Evolutionary conservation across 2,113 vertebrate species (phyloP), one percentile per base, ranked within the genome.

Genomic region (Cyanoderma ruficeps): DNA sequence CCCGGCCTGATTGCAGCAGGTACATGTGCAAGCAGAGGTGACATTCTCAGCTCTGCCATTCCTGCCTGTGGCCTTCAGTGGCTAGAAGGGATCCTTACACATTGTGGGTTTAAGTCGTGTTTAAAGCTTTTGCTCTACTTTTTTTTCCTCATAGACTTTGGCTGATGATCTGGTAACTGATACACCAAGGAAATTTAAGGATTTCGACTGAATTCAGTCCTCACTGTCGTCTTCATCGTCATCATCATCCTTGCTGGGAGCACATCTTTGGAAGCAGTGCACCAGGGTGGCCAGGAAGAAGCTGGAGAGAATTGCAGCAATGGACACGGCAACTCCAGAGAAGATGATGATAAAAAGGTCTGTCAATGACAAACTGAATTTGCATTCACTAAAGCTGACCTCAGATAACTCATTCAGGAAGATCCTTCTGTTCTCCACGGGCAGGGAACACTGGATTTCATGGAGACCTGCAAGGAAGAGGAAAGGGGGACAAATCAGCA

Each of bases 311-410:
- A 99, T 99, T 95, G 99, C 99, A 46, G 98, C 99, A 15, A 99
- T 98, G 50, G 99, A 99, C 92, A 99, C 99, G 0, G 98, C 99
- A 27, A 99, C 99, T n/a, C 99, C 99, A 1, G 99, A 99, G 98
- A 99, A 99, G 96, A 99, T 98, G 97, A 99, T 99, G 97, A 99
- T 99, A 59, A 99, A 98, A 90, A 99, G 98, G 98, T 99, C 99
- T 2, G 98, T 99, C 93, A 99, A 94, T 9, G 99, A 99, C 94
- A 99, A 98, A 61, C 97, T 99, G 89, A 99, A 98, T 96, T 98
- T 99, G 97, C 99, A 99, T 95, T 99, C 99, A 16, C 98, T 98
- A 95, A 99, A 99, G 97, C 99, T 99, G 98, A 99, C 98, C 97
- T 99, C 98, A 2, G 99, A 99, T 78, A 99, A 98, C 97, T 99